Percentiles rank a stretch among this genome's conserved stretches.
Evolutionary conservation across 2,888 invertebrate genomes (phyloP).

Genomic region (Amblyjoppa fuscipennis): DNA sequence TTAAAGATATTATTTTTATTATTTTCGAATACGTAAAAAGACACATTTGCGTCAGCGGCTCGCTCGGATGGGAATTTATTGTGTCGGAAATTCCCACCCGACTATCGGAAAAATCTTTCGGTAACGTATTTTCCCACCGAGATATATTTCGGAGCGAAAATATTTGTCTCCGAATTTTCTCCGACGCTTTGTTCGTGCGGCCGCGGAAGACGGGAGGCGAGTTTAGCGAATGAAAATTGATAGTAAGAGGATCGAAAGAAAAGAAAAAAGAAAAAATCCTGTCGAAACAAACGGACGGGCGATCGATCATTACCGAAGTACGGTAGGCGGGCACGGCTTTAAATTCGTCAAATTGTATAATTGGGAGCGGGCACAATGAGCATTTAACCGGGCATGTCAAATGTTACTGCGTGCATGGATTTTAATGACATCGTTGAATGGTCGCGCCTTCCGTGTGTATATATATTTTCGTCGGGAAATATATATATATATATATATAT

Average conservation of each 20-base stretch:
- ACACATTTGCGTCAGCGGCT: conserved; percentile 14
- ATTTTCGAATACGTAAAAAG: conserved; percentile 34
- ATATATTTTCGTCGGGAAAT: background rate
- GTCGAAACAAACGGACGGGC: conserved; percentile 27
- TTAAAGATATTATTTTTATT: conserved; percentile 8
- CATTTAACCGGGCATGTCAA: conserved; percentile 52
- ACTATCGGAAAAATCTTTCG: background rate
- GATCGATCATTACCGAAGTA: conserved; percentile 40
- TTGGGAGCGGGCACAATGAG: conserved; percentile 49
- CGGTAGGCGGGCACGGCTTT: conserved; percentile 40
- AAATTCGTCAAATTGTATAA: conserved; percentile 55
- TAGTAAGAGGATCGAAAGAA: background rate
- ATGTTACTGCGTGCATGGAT: conserved; percentile 54
- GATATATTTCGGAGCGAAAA: background rate
- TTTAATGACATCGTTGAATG: conserved; percentile 59
- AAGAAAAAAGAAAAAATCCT: conserved; percentile 2
- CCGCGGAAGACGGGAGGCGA: background rate
- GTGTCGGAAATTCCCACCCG: background rate
- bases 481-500: conserved; percentile 17
- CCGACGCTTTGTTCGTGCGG: background rate
- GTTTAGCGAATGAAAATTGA: background rate
- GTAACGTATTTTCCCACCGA: background rate
- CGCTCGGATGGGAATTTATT: background rate
- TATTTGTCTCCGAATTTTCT: background rate
- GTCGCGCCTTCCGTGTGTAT: conserved; percentile 8